Percentiles rank a stretch among this genome's conserved stretches.
These are phyloP conservation scores for Lasiurus borealis DNA, from an alignment of 2,113 vertebrate species.

Conservation along the genomic window DNA sequence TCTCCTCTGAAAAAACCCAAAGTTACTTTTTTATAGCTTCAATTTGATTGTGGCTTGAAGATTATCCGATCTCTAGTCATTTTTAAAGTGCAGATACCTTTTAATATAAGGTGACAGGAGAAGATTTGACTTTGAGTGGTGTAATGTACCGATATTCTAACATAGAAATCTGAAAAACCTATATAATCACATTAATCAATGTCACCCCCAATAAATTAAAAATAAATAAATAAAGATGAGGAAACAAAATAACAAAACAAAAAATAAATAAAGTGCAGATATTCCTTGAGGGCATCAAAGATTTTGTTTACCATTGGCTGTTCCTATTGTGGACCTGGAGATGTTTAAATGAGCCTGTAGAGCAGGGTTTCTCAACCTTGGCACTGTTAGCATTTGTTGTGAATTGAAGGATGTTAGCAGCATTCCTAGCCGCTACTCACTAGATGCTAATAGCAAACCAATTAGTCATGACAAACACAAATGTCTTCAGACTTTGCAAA, in stretches of 20 bases:
- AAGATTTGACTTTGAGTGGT: no score
- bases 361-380: neutral
- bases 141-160: no score
- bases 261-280: neutral
- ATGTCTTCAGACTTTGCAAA: neutral
- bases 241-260: no score
- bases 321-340: neutral
- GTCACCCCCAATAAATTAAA: no score
- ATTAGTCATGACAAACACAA: neutral
- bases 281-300: neutral
- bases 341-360: neutral
- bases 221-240: no score
- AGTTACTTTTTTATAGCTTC: constrained; percentile 3
- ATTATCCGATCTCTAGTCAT: neutral
- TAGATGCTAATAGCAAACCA: neutral
- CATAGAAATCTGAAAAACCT: no score
- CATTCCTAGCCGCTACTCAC: neutral
- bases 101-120: no score
- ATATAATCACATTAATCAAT: no score
- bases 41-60: neutral
- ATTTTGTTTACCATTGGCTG: neutral
- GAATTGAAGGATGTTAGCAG: neutral
- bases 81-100: neutral
- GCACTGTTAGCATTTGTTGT: neutral
- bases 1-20: neutral